Evolutionary conservation across 2,113 vertebrate genomes (phyloP).

Genomic region (Engraulis encrasicolus): DNA sequence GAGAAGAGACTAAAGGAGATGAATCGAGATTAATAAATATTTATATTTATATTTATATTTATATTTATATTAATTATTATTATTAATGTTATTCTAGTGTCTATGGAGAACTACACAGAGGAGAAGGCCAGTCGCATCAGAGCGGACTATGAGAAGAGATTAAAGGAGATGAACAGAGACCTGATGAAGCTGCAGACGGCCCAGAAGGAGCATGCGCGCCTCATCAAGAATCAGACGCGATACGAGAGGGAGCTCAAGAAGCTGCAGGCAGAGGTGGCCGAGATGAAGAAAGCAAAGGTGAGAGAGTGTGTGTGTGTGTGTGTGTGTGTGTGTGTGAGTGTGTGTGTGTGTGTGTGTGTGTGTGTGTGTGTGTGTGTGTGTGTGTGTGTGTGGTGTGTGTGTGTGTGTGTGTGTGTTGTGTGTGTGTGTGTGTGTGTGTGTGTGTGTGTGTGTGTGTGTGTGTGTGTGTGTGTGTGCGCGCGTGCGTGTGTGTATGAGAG

Average conservation of each 20-base stretch:
- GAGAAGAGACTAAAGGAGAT: slow-evolving; percentile 97
- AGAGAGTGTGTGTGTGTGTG: background rate
- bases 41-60: too few species aligned
- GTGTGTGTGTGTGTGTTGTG: too few species aligned
- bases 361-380: background rate
- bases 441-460: too few species aligned
- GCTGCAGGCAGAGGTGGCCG: slow-evolving; percentile 88
- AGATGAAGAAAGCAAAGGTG: slow-evolving; percentile 99
- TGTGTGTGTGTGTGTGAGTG: background rate
- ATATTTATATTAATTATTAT: too few species aligned
- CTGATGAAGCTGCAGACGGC: slow-evolving; percentile 92
- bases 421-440: too few species aligned
- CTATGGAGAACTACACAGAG: slow-evolving; percentile 97
- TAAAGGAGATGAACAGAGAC: slow-evolving; percentile 65
- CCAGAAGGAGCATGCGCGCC: slow-evolving; percentile 91
- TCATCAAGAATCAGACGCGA: slow-evolving; percentile 94
- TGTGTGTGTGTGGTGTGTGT: background rate
- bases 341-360: slow-evolving; percentile 10
- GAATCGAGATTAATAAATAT: too few species aligned
- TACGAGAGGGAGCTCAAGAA: slow-evolving; percentile 94
- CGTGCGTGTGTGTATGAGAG: too few species aligned
- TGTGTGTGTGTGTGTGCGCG: too few species aligned
- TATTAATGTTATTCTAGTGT: slow-evolving; percentile 62
- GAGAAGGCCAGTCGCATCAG: slow-evolving; percentile 85
- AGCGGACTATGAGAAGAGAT: too few species aligned